Conservation (phyloP, 2,888 invertebrate genomes). For the Hypsopygia costalis region DNA sequence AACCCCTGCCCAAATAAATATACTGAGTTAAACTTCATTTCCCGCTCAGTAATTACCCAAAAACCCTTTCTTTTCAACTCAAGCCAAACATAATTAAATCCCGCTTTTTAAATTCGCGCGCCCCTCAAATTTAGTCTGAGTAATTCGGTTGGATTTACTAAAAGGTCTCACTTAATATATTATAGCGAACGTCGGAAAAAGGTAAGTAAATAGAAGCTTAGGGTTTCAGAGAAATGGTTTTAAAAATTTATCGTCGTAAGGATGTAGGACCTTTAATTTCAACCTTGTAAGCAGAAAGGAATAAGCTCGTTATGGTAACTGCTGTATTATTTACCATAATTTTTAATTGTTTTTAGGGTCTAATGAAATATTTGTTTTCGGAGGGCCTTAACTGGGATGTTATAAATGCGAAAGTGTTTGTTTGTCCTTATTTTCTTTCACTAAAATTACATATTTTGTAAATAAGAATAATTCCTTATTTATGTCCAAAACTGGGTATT, state of each 20-base stretch:
- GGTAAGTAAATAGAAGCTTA: slow-evolving; percentile 48
- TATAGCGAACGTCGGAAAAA: slow-evolving; percentile 33
- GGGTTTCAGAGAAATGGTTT: slow-evolving; percentile 41
- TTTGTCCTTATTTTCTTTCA: too few species aligned
- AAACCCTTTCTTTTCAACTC: slow-evolving; percentile 32
- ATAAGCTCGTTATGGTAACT: neutral
- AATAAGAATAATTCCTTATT: too few species aligned
- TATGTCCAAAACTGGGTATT: too few species aligned
- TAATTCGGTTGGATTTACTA: slow-evolving; percentile 55
- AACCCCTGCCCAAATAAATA: too few species aligned
- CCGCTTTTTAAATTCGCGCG: slow-evolving; percentile 31
- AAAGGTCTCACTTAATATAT: slow-evolving; percentile 55
- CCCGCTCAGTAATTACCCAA: slow-evolving; percentile 14
- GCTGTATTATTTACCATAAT: slow-evolving; percentile 2
- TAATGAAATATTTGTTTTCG: neutral
- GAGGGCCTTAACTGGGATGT: too few species aligned
- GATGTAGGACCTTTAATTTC: slow-evolving; percentile 15
- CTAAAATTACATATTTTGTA: too few species aligned
- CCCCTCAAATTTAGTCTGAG: slow-evolving; percentile 37
- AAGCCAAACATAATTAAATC: slow-evolving; percentile 37
- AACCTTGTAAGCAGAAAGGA: slow-evolving; percentile 11
- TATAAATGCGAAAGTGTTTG: too few species aligned
- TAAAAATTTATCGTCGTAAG: slow-evolving; percentile 40
- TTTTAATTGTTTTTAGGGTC: slow-evolving; percentile 3
- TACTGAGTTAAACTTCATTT: neutral